phyloP scores from a whole-genome alignment of 1,140 invertebrate genomes.

The Dendroctonus ponderosae region DNA sequence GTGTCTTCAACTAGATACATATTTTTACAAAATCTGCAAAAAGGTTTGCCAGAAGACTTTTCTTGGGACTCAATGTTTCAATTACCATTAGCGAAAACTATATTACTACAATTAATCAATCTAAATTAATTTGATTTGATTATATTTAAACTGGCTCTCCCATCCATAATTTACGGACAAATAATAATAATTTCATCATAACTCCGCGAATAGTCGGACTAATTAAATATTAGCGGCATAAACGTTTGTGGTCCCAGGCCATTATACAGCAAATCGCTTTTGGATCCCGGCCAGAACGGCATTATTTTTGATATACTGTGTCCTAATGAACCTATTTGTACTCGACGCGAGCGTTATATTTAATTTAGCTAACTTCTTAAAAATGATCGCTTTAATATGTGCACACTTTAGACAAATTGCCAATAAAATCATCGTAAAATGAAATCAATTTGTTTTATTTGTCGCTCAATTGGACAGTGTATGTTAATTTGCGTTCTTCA shows the following conservation, averaged over 20 bases:
- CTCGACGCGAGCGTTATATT: constrained; percentile 10
- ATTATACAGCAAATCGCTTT: constrained; percentile 31
- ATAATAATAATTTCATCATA: constrained; percentile 4
- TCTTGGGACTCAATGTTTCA: no score
- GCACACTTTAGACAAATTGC: constrained; percentile 9
- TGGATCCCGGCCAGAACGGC: constrained; percentile 13
- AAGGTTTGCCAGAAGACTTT: no score
- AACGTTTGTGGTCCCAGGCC: constrained; percentile 31
- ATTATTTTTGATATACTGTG: constrained; percentile 33
- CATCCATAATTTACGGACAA: not conserved
- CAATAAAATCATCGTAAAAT: constrained; percentile 12
- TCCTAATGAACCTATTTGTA: constrained; percentile 33
- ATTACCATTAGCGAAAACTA: no score
- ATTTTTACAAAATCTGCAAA: no score
- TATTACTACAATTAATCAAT: no score
- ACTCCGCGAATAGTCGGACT: constrained; percentile 18
- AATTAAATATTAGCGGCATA: constrained; percentile 29
- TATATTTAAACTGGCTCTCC: no score
- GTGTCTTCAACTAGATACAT: no score
- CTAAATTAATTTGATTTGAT: no score
- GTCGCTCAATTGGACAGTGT: no score
- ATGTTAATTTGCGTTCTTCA: no score
- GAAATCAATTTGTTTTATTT: constrained; percentile 8
- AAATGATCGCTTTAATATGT: not conserved
- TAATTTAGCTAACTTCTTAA: constrained; percentile 12